Percentiles rank a stretch among this genome's conserved stretches.
phyloP scores from a whole-genome alignment of 2,888 invertebrate genomes.

The Lamellibrachia columna region DNA sequence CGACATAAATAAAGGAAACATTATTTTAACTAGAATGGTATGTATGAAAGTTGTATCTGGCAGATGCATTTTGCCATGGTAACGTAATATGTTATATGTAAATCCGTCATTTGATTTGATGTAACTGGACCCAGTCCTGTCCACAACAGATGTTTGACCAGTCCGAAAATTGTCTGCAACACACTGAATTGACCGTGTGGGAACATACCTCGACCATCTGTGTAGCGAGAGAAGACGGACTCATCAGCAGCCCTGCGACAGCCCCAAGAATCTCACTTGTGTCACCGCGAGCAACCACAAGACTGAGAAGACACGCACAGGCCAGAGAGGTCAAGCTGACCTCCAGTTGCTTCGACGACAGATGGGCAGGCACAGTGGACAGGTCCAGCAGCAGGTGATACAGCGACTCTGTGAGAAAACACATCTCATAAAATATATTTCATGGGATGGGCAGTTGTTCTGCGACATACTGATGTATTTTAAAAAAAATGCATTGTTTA shows the following conservation, averaged over 20 bases:
- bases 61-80: too few relatives aligned
- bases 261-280: conserved; percentile 89
- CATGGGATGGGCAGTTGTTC: too few relatives aligned
- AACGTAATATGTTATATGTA: too few relatives aligned
- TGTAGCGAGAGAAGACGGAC: conserved; percentile 78
- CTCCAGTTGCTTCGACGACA: conserved; percentile 24
- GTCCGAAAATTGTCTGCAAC: too few relatives aligned
- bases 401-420: conserved; percentile 75
- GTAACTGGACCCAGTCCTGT: too few relatives aligned
- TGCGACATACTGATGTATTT: too few relatives aligned
- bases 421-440: neutral
- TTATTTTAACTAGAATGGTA: too few relatives aligned
- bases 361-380: conserved; percentile 71
- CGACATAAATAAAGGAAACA: too few relatives aligned
- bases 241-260: conserved; percentile 87
- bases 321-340: conserved; percentile 81
- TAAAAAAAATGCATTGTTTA: too few relatives aligned
- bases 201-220: conserved; percentile 74
- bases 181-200: neutral
- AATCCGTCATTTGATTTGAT: too few relatives aligned
- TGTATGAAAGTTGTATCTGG: too few relatives aligned
- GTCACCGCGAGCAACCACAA: conserved; percentile 92
- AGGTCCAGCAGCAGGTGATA: conserved; percentile 86
- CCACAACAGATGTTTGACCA: too few relatives aligned
- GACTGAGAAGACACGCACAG: conserved; percentile 88